These are phyloP conservation scores for Yponomeuta plumbellus DNA, from an alignment of 2,888 invertebrate species.

Conservation along the genomic window DNA sequence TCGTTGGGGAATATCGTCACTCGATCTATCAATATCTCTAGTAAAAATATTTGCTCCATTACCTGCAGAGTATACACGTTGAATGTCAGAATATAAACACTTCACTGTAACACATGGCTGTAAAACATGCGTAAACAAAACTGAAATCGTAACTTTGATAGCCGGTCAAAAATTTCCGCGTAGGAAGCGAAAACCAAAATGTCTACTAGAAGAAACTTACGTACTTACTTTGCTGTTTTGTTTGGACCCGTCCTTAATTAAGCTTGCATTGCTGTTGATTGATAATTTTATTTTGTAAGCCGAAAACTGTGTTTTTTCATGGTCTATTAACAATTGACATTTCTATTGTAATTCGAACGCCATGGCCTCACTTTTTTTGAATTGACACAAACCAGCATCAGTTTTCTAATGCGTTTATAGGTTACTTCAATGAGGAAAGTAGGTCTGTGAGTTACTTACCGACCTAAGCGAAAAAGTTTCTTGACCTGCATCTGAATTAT, in stretches of 20 bases:
- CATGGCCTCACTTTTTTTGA: constrained; percentile 2
- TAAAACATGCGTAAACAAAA: neutral
- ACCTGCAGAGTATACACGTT: constrained; percentile 62
- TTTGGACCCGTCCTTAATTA: constrained; percentile 35
- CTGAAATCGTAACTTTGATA: neutral
- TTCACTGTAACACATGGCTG: constrained; percentile 23
- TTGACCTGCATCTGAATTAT: too few species aligned
- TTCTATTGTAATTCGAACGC: constrained; percentile 26
- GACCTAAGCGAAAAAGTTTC: too few species aligned
- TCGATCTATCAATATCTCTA: constrained; percentile 75
- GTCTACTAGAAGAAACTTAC: neutral
- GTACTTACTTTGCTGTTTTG: constrained; percentile 44
- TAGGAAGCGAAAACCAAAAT: neutral
- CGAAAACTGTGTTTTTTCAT: constrained; percentile 25
- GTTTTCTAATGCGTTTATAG: too few species aligned
- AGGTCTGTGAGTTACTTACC: too few species aligned
- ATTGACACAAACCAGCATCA: neutral
- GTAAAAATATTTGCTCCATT: constrained; percentile 75
- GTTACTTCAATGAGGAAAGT: too few species aligned
- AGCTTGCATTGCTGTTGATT: constrained; percentile 52
- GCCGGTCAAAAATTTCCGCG: neutral
- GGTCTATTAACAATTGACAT: neutral
- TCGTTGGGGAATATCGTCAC: constrained; percentile 56
- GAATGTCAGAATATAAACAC: constrained; percentile 46
- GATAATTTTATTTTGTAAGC: constrained; percentile 75